Evolutionary conservation across 2,888 invertebrate species (phyloP), one percentile per base, ranked within the genome.

Genomic region (Pandemis cinnamomeana): DNA sequence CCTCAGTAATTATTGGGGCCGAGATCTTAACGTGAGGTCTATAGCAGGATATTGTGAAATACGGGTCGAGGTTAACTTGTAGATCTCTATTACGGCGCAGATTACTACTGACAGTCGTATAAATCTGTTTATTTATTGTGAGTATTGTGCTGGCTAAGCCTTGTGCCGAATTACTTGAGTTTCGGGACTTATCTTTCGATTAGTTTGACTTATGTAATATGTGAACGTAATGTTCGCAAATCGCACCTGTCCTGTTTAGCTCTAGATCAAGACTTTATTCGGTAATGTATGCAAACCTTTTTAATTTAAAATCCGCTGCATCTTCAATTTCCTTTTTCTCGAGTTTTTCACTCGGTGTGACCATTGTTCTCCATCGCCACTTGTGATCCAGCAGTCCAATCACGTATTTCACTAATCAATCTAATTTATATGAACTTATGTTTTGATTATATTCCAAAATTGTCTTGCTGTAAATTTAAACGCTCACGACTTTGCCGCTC

Each of bases 1-100:
- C 90, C 85, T 75, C 76, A 84, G 91, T 93, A 93, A 93, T 93
- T 92, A 92, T 88, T 84, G 82, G 87, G 91, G 90, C 86, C 84
- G 87, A 84, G 84, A 71, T 71, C 74, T 71, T 74, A 71, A 74
- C 67, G 70, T 67, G 72, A 67, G 53, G 74, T 53, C 74, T 74
- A 71, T 67, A 67, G 67, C 70, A 70, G 71, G 74, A 74, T 74
- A 71, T 74, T 48, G 74, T 71, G 74, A 74, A 67, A 74, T 74
- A 74, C 62, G 66, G 66, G 44, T 69, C 42, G 69, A 74, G 55
- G 66, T 71, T 70, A 58, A 44, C 62, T 67, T 51, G 61, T 67
- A 66, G 64, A 61, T 74, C 41, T 62, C 61, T 71, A 48, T 75
- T 71, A 64, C 66, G 60, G 44, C 20, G 36, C 51, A 60, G 58